Conservation (phyloP, 2,888 invertebrate species). For the Kryphioiulus occultus region DNA sequence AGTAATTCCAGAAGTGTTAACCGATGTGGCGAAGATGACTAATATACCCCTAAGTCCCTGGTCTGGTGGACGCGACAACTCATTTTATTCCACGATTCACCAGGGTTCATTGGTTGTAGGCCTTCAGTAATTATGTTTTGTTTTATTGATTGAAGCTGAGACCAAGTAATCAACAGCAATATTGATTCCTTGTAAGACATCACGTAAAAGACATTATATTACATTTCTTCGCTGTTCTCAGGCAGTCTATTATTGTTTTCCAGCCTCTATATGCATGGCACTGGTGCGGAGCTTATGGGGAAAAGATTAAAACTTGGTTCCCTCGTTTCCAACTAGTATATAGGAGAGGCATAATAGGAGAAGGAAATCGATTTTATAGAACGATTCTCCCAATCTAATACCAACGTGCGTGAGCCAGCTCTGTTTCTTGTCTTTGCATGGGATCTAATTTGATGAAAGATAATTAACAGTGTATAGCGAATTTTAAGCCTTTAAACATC, state of each 20-base stretch:
- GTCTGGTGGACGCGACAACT: constrained; percentile 21
- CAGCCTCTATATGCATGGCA: background rate
- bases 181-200: constrained; percentile 26
- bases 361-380: constrained; percentile 29
- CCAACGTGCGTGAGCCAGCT: background rate
- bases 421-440: background rate
- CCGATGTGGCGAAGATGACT: background rate
- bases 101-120: background rate
- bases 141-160: constrained; percentile 32
- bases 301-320: constrained; percentile 11
- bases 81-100: background rate
- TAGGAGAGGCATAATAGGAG: background rate
- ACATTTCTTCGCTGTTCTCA: constrained; percentile 10
- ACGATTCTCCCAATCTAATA: background rate
- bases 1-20: background rate
- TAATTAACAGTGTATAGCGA: background rate
- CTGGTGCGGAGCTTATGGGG: background rate
- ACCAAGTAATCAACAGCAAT: constrained; percentile 13
- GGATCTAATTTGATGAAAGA: constrained; percentile 1
- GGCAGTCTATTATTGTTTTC: background rate
- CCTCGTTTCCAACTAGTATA: background rate
- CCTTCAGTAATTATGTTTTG: constrained; percentile 22
- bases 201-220: constrained; percentile 14
- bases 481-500: background rate
- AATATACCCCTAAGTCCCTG: background rate